Percentiles rank a stretch among this genome's conserved stretches.
phyloP scores from a whole-genome alignment of 2,797 vertebrate genomes.

The Pampus argenteus region DNA sequence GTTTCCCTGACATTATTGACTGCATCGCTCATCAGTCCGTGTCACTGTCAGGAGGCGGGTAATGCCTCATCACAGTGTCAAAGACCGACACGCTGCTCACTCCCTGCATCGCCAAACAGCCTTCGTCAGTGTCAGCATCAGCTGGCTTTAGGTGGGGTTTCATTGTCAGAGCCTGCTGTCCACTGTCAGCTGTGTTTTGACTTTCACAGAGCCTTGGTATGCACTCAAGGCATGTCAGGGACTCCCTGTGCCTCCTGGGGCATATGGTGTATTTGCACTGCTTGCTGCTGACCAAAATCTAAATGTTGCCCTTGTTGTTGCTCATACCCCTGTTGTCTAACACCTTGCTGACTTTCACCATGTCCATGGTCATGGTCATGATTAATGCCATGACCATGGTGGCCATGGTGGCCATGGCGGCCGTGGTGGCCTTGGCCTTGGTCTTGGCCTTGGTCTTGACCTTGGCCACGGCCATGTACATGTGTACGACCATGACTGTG shows the following conservation, averaged over 20 bases:
- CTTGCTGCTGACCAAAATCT: constrained; percentile 62
- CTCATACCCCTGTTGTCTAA: constrained; percentile 34
- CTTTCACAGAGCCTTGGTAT: constrained; percentile 82
- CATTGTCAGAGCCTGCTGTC: constrained; percentile 74
- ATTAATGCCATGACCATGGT: no score
- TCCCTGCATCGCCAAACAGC: constrained; percentile 84
- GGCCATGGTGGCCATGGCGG: no score
- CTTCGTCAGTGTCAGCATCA: constrained; percentile 98
- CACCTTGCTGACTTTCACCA: constrained; percentile 35
- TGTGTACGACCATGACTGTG: constrained; percentile 5
- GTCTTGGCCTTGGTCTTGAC: not conserved
- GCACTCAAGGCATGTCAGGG: constrained; percentile 73
- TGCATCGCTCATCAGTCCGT: constrained; percentile 75
- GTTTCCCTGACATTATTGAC: constrained; percentile 87
- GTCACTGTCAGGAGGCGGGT: constrained; percentile 94
- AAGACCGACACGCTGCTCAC: constrained; percentile 79
- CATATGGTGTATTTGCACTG: constrained; percentile 52
- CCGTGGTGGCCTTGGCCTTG: not conserved
- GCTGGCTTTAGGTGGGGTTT: constrained; percentile 75
- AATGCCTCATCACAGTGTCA: constrained; percentile 92
- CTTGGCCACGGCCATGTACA: constrained; percentile 23
- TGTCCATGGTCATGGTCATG: constrained; percentile 8
- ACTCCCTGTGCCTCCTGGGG: constrained; percentile 39
- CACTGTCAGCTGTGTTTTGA: constrained; percentile 88
- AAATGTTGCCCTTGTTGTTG: constrained; percentile 57